Evolutionary conservation across 2,888 invertebrate genomes (phyloP).

Genomic region (Podotricha telesiphe): DNA sequence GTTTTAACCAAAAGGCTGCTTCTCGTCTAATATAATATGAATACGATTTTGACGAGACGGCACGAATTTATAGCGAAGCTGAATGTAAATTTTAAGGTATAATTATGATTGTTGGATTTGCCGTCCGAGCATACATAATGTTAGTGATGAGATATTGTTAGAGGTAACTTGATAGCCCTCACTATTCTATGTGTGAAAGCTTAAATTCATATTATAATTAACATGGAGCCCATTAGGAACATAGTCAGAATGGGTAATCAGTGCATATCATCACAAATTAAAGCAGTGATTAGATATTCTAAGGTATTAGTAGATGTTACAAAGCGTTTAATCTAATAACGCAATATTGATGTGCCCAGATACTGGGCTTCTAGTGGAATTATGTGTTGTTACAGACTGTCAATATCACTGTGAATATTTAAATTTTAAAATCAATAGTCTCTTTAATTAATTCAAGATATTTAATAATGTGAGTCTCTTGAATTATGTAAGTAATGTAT

Average conservation of each 20-base stretch:
- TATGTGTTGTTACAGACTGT: constrained; percentile 82
- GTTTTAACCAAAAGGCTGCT: constrained; percentile 81
- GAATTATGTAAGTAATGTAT: constrained; percentile 74
- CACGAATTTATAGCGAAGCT: constrained; percentile 83
- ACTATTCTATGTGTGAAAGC: constrained; percentile 67
- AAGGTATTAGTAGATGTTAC: constrained; percentile 83
- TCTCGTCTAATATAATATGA: constrained; percentile 77
- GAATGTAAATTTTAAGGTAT: constrained; percentile 78
- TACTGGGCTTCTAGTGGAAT: constrained; percentile 80
- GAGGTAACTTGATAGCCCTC: constrained; percentile 72
- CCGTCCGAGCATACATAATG: constrained; percentile 81
- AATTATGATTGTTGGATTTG: constrained; percentile 80
- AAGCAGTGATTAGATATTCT: constrained; percentile 82
- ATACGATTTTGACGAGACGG: constrained; percentile 77
- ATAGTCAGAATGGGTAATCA: constrained; percentile 69
- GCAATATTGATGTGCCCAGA: constrained; percentile 80
- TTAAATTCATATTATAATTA: constrained; percentile 64
- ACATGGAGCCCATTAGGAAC: constrained; percentile 62
- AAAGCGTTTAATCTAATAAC: constrained; percentile 70
- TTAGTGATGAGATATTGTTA: constrained; percentile 76
- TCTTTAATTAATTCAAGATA: constrained; percentile 82
- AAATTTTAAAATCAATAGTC: constrained; percentile 80
- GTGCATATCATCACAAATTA: constrained; percentile 84
- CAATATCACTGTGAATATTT: constrained; percentile 83
- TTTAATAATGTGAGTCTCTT: constrained; percentile 83